Conservation (phyloP, 2,113 vertebrate genomes). For the Ictidomys tridecemlineatus region DNA sequence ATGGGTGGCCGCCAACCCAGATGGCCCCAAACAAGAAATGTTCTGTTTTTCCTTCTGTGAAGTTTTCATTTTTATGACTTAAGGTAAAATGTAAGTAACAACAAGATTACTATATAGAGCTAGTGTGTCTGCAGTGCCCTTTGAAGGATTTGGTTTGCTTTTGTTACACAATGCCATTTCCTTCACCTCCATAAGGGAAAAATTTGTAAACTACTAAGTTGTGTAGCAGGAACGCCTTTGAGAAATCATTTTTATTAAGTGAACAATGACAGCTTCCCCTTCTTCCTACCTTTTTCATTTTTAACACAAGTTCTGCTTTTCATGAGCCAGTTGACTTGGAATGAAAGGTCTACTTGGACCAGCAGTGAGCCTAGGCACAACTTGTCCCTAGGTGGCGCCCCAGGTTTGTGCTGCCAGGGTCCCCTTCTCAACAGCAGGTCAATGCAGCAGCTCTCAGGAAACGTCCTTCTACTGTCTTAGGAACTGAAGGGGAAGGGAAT, state of each 20-base stretch:
- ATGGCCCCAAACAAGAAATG: not conserved
- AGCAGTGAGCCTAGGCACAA: not conserved
- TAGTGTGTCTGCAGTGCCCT: not conserved
- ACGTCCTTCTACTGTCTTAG: not conserved
- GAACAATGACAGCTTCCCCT: not conserved
- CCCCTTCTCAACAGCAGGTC: not conserved
- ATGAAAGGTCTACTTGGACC: not conserved
- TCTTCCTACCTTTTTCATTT: not conserved
- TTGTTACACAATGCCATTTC: not conserved
- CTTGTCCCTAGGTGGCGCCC: slow-evolving; percentile 66
- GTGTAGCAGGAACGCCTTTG: not conserved
- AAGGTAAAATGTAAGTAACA: not conserved
- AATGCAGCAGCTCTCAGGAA: not conserved
- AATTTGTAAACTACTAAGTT: not conserved
- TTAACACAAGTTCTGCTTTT: not conserved
- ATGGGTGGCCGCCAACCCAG: not conserved
- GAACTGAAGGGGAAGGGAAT: not conserved
- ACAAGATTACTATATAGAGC: not conserved
- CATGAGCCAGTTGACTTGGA: no score
- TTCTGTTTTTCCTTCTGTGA: not conserved
- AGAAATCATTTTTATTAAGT: not conserved
- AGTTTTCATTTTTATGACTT: slow-evolving; percentile 20
- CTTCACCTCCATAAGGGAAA: not conserved
- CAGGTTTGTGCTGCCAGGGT: rapidly evolving
- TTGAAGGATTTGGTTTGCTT: not conserved